A percentile compares a stretch with the other conserved stretches of the same genome.
Conservation (phyloP, 2,888 invertebrate genomes). For the Plagodis dolabraria region DNA sequence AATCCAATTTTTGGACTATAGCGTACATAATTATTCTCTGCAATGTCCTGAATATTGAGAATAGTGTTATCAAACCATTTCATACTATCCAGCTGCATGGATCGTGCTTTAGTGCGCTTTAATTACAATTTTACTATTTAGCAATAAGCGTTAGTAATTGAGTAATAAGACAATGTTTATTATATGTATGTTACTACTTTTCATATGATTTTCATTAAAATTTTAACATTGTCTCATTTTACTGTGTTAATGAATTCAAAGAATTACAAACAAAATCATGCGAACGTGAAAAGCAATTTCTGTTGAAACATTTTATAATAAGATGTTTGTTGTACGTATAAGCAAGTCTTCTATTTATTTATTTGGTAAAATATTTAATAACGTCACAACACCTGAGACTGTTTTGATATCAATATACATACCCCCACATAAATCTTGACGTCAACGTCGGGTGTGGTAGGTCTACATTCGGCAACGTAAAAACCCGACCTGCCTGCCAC, state of each 20-base stretch:
- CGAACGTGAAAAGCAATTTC: constrained; percentile 52
- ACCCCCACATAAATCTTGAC: constrained; percentile 63
- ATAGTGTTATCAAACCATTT: constrained; percentile 43
- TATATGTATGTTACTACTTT: too few species aligned
- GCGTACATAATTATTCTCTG: constrained; percentile 60
- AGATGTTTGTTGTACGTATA: constrained; percentile 22
- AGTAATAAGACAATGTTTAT: constrained; percentile 12
- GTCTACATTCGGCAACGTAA: constrained; percentile 76
- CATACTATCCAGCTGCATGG: constrained; percentile 10
- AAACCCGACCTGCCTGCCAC: constrained; percentile 52
- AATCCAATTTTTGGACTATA: constrained; percentile 78
- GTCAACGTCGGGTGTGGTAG: constrained; percentile 72
- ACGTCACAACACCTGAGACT: constrained; percentile 6
- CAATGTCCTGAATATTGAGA: constrained; percentile 75
- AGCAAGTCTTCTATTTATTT: neutral
- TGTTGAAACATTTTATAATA: constrained; percentile 7
- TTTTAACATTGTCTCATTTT: constrained; percentile 41
- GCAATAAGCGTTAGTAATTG: constrained; percentile 61
- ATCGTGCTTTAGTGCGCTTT: constrained; percentile 31
- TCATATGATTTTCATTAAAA: neutral
- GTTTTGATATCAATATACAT: constrained; percentile 59
- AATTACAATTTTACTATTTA: constrained; percentile 7
- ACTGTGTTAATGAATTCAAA: constrained; percentile 21
- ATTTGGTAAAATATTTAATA: constrained; percentile 1
- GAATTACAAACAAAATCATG: constrained; percentile 47